A percentile compares a stretch with the other conserved stretches of the same genome.
Evolutionary conservation across 92 coral and sea anemone species (phyloP).

Genomic region (Isaurus tuberculatus): DNA sequence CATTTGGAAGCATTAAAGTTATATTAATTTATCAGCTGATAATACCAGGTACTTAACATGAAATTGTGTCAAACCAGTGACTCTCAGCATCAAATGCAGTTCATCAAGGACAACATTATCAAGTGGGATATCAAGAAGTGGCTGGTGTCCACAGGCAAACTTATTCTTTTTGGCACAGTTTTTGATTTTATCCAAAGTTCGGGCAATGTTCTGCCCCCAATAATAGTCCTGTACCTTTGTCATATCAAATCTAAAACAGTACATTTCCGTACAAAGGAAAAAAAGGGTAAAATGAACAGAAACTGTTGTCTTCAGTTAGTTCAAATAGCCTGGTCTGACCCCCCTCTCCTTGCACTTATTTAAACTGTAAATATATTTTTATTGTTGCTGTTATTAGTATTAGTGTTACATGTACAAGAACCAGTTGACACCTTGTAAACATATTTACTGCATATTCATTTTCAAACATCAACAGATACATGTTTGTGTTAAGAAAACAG

Average conservation of each 20-base stretch:
- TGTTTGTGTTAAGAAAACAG: conserved; percentile 1
- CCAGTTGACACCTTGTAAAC: conserved; percentile 9
- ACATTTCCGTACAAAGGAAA: background rate
- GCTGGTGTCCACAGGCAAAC: too few species aligned
- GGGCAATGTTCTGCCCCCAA: too few species aligned
- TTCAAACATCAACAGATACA: background rate
- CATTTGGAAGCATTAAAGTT: too few species aligned
- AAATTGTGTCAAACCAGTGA: too few species aligned
- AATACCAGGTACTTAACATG: too few species aligned
- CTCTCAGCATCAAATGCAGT: too few species aligned
- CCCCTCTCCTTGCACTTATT: background rate
- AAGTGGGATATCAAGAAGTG: too few species aligned
- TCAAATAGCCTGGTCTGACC: background rate
- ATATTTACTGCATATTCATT: background rate
- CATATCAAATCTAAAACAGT: background rate
- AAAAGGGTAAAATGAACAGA: conserved; percentile 1
- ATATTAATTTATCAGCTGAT: too few species aligned
- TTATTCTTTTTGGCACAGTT: too few species aligned
- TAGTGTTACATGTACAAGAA: conserved; percentile 6
- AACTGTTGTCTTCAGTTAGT: conserved; percentile 11
- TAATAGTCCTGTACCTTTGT: too few species aligned
- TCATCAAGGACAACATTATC: too few species aligned
- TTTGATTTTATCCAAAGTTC: too few species aligned
- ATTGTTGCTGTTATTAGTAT: background rate
- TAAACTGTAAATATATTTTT: background rate